Evolutionary conservation across 1,140 invertebrate species (phyloP), one percentile per base, ranked within the genome.

Genomic region (Lasioglossum albipes): DNA sequence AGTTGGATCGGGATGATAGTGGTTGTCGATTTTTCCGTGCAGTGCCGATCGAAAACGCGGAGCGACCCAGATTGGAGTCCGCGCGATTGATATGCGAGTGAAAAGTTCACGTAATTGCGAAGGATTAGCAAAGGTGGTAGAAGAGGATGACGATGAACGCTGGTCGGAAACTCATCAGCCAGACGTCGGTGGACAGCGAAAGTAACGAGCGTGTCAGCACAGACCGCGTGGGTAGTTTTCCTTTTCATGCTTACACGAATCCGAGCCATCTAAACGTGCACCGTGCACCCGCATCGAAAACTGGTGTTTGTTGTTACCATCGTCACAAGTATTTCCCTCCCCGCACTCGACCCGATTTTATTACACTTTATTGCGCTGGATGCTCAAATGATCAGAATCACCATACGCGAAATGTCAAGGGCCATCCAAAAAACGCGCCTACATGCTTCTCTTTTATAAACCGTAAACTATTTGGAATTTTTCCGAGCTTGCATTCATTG

Each of bases 151-250:
- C 88, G 83, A 90, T 88, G 84, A 88, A 88, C 76, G 84, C 81
- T 83, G 87, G 84, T 77, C 77, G 73, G 61, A 88, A 83, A 57
- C 84, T 88, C 75, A 79, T 82, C 80, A 88, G 87, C 72, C 86
- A 83, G 66, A 77, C 88, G 57, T 89, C 89, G 59, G 76, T 87
- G 74, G 88, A 90, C 77, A 89, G 87, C 85, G 87, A 90, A 66
- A 89, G 88, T 83, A 89, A 84, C 82, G 87, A 84, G 22, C 86
- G 81, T 59, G 84, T 85, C 84, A 84, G 83, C 61, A 85, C 73
- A 66, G 75, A 88, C 72, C 84, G 84, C 83, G 89, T 90, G 87
- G 85, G 87, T 89, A 88, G 71, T 78, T 81, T 78, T 80, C 84
- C 74, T 85, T 82, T 82, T 73, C 45, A 82, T 70, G 64, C 75